Conservation (phyloP, 2,797 vertebrate genomes). For the Margarornis squamiger region DNA sequence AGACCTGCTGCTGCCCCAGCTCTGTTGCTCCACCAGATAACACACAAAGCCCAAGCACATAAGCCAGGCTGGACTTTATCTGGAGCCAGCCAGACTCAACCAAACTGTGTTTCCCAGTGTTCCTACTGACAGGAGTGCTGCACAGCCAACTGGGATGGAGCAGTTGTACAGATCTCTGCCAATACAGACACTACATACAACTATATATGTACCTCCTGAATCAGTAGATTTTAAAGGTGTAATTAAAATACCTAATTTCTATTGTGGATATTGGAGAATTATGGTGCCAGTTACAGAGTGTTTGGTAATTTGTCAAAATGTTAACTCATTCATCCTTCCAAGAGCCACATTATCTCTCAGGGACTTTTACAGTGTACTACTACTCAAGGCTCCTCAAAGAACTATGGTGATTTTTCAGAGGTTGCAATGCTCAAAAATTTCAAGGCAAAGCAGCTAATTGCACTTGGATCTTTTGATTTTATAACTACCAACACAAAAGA, state of each 20-base stretch:
- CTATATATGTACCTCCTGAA: rapidly evolving
- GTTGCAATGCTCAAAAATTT: background rate
- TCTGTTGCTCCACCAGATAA: background rate
- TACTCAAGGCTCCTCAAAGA: background rate
- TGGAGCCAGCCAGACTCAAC: background rate
- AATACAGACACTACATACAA: background rate
- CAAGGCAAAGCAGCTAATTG: background rate
- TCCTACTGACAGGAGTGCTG: background rate
- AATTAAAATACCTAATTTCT: background rate
- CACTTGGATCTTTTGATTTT: background rate
- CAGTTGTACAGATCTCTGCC: background rate
- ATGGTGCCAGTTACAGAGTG: background rate
- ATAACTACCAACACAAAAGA: background rate
- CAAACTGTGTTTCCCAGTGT: background rate
- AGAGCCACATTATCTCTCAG: background rate
- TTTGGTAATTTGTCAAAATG: background rate
- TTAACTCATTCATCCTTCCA: background rate
- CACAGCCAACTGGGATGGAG: background rate
- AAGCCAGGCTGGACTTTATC: background rate
- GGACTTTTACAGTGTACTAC: background rate
- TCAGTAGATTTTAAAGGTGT: background rate
- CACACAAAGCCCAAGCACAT: background rate
- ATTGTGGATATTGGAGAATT: background rate
- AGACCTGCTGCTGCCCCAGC: background rate
- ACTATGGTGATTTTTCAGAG: background rate